These are phyloP conservation scores for Heteromurus nitidus DNA, from an alignment of 2,888 invertebrate species.

Conservation along the genomic window DNA sequence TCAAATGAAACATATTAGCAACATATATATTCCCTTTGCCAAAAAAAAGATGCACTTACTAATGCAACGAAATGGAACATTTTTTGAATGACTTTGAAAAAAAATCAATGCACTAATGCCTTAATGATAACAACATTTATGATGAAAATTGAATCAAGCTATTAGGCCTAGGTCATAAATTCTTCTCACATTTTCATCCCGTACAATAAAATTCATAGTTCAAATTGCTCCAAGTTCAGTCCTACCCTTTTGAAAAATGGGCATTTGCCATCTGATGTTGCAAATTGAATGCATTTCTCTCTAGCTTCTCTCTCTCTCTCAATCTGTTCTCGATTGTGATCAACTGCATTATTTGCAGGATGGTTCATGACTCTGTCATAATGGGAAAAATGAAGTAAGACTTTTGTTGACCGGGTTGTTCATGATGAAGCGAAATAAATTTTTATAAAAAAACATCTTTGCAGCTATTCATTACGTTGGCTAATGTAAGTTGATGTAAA, in stretches of 20 bases:
- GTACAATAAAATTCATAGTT: constrained; percentile 10
- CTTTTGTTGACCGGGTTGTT: no score
- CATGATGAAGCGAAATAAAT: no score
- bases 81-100: constrained; percentile 28
- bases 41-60: background rate
- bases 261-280: no score
- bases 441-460: no score
- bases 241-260: no score
- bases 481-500: constrained; percentile 33
- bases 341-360: background rate
- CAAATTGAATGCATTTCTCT: no score
- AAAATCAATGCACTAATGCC: constrained; percentile 27
- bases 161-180: constrained; percentile 64
- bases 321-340: no score
- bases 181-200: constrained; percentile 47
- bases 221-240: constrained; percentile 14
- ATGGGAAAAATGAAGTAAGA: no score
- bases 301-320: no score
- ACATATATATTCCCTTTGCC: no score
- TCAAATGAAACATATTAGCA: no score
- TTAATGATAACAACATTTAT: constrained; percentile 30
- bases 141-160: constrained; percentile 58
- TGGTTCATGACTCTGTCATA: no score
- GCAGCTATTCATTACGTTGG: constrained; percentile 36
- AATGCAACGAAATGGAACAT: constrained; percentile 10